Evolutionary conservation across 2,797 vertebrate species (phyloP), one percentile per base, ranked within the genome.

Genomic region (Pseudopleuronectes americanus): DNA sequence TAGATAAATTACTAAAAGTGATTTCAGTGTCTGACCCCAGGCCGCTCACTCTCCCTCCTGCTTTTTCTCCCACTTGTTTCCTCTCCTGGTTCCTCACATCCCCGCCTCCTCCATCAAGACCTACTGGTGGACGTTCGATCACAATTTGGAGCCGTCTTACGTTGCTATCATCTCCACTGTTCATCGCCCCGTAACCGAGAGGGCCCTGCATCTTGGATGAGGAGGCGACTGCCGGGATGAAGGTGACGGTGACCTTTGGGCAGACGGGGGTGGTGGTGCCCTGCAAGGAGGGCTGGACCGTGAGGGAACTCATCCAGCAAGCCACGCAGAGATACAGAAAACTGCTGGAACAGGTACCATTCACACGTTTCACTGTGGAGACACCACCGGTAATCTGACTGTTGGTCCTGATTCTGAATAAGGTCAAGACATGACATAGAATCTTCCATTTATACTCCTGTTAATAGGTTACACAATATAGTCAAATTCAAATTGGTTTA

Each of bases 201-300:
- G 54, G 68, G 33, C 6, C 36, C 70, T 19, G 48, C 24, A 2
- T 33, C 58, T 87, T 86, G 86, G 79, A 84, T 84, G 80, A 89
- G 41, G 72, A 21, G 68, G 71, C 77, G 6, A 45, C 28, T 4
- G 21, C 31, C 13, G 69, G 16, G 6, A 99, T 99, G 97, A 99
- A 99, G 93, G 97, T 98, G 90, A 99, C 97, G 0, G 97, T 99
- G 73, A 96, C 93, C 26, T 99, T 99, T 86, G 97, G 97, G 73
- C 86, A 94, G 88, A 98, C 96, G 0, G 95, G 96, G 57, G 97
- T 99, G 82, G 97, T 99, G 68, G 97, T 99, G 24, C 97, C 97
- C 52, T 98, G 97, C 84, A 96, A 96, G 83, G 95, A 97, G 14
- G 97, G 96, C 13, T 96, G 95, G 95, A 96, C 94, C 0, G 96